Base-by-base conservation (phyloP, 2,113 vertebrate species). In the Myxocyprinus asiaticus region DNA sequence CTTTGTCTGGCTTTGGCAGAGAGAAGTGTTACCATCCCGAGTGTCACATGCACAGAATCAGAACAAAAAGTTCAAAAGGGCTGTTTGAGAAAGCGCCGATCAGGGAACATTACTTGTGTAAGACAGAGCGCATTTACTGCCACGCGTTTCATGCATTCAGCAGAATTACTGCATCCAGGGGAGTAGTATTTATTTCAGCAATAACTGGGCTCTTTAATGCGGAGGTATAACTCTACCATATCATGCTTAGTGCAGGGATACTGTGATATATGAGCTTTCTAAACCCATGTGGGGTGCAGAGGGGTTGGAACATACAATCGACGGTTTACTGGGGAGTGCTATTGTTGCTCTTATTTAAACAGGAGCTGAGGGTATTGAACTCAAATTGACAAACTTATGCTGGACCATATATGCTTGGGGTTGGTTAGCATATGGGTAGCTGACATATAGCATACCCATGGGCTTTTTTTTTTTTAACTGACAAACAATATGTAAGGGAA, bases 161-260 rank as follows among this genome's bases (percentile, higher is more conserved):
- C 78, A 78, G 79, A 85, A 81, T 81, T 78, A 83, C 66, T 66
- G 70, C 76, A 59, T 82, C 81, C 84, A 77, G 64, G 81, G 84
- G 81, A 82, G 45, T 79, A 74, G 81, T 82, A 82, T 84, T 82
- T 85, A 85, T 85, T 80, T 80, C 81, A 75, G 81, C 74, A 85
- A 85, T 80, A 82, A 80, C 78, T 68, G 68, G 43, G 62, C 83
- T 82, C 77, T 3, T 33, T 33, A 33, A 33, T 33, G 22, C 3
- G 22, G 22, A 33, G 22, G 22, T 33, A 33, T 33, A 33, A 33
- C 22, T 33, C 22, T 67, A 68, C 42, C 55, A 62, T 48, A 56
- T 68, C 12, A 65, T 67, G 58, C 80, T 82, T 80, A 80, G 77
- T 42, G 65, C 66, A 82, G 80, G 48, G 64, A 73, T 48, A 58